Evolutionary conservation across 2,113 vertebrate species (phyloP).

Genomic region (Rhynchopsitta pachyrhyncha): DNA sequence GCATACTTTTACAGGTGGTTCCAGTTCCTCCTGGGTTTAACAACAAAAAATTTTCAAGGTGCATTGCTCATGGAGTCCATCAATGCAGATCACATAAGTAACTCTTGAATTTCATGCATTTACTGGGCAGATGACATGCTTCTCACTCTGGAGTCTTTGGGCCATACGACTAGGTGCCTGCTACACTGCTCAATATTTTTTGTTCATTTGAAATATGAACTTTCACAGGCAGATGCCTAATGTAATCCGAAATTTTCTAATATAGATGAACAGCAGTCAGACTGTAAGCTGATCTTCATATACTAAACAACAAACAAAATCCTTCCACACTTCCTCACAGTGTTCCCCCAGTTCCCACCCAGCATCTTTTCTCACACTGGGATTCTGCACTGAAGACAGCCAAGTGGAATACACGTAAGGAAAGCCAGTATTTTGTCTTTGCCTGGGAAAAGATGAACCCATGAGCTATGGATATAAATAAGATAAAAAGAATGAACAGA

Average conservation of each 20-base stretch:
- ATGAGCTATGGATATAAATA: neutral
- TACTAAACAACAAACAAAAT: neutral
- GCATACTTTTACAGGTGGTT: neutral
- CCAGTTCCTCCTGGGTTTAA: neutral
- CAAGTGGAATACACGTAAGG: neutral
- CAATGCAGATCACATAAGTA: neutral
- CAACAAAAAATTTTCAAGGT: neutral
- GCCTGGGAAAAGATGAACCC: neutral
- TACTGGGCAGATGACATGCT: conserved; percentile 31
- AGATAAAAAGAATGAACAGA: neutral
- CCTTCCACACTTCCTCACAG: neutral
- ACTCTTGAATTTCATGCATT: neutral
- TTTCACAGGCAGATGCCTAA: neutral
- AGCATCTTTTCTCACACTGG: neutral
- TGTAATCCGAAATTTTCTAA: neutral
- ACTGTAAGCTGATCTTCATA: neutral
- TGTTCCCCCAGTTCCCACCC: neutral
- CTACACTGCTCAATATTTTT: neutral
- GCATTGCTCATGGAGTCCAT: neutral
- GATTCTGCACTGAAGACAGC: neutral
- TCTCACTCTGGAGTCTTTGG: conserved; percentile 34
- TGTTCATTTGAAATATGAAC: neutral
- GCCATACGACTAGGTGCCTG: neutral
- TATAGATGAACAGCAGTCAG: neutral
- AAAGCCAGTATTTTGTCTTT: neutral